Evolutionary conservation across 2,888 invertebrate genomes (phyloP).

Genomic region (Apamea anceps): DNA sequence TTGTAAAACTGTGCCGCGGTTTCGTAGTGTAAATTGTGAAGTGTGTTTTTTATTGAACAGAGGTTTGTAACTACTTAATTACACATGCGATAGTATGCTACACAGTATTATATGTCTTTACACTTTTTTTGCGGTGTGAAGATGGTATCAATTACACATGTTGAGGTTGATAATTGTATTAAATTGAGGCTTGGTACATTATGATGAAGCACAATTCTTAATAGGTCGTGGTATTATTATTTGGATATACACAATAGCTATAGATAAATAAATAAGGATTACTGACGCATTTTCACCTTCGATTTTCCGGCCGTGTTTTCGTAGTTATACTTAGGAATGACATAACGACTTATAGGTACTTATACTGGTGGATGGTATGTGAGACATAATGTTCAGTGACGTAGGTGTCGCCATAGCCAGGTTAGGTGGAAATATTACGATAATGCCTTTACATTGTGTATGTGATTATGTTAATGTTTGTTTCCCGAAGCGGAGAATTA

Average conservation of each 20-base stretch:
- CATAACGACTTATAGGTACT: conserved; percentile 67
- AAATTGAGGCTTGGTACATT: conserved; percentile 27
- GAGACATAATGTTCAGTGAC: conserved; percentile 74
- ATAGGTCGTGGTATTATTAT: conserved; percentile 12
- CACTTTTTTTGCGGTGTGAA: conserved; percentile 48
- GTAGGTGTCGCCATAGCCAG: conserved; percentile 67
- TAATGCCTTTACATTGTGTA: conserved; percentile 67
- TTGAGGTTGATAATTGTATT: conserved; percentile 45
- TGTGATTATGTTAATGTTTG: conserved; percentile 64
- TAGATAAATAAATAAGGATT: conserved; percentile 47
- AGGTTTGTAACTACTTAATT: conserved; percentile 67
- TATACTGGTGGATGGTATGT: conserved; percentile 61
- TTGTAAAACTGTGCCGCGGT: conserved; percentile 58
- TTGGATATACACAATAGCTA: conserved; percentile 30
- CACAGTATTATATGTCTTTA: conserved; percentile 43
- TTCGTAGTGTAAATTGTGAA: conserved; percentile 61
- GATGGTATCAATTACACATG: conserved; percentile 57
- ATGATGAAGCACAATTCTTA: conserved; percentile 28
- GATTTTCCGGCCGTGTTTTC: conserved; percentile 71
- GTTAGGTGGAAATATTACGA: conserved; percentile 61
- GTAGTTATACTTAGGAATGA: conserved; percentile 75
- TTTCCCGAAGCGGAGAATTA: conserved; percentile 57
- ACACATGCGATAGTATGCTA: conserved; percentile 39
- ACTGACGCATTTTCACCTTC: conserved; percentile 64
- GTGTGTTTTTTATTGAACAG: conserved; percentile 42